Percentiles rank a stretch among this genome's conserved stretches.
phyloP scores from a whole-genome alignment of 2,888 invertebrate genomes.

The Callimorpha dominula region DNA sequence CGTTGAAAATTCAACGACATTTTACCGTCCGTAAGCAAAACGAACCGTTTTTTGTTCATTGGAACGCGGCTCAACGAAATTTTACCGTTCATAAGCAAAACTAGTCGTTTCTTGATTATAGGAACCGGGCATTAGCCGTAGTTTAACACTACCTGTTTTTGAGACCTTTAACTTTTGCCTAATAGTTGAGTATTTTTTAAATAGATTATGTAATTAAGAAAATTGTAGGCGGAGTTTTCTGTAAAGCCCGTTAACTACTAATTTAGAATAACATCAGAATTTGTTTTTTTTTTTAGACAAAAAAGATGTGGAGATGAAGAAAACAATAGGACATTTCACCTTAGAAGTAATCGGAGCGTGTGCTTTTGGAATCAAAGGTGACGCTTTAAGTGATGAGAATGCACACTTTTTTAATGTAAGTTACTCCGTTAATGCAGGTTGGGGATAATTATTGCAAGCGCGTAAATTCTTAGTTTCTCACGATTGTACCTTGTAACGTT shows the following conservation, averaged over 20 bases:
- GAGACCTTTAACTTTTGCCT: too few relatives aligned
- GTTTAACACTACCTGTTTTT: too few relatives aligned
- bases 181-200: too few relatives aligned
- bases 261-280: not conserved
- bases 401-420: constrained; percentile 82
- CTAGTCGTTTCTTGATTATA: too few relatives aligned
- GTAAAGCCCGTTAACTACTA: not conserved
- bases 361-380: constrained; percentile 86
- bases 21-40: too few relatives aligned
- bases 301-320: constrained; percentile 84
- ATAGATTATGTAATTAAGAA: not conserved
- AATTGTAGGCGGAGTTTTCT: not conserved
- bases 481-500: not conserved
- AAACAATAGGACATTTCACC: constrained; percentile 84
- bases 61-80: too few relatives aligned
- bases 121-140: too few relatives aligned
- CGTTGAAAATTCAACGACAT: too few relatives aligned
- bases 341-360: constrained; percentile 86
- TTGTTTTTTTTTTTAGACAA: constrained; percentile 63
- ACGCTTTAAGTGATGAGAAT: constrained; percentile 80
- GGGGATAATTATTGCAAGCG: not conserved
- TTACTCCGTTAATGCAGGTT: not conserved
- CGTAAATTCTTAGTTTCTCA: not conserved
- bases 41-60: too few relatives aligned
- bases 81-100: too few relatives aligned